phyloP scores from a whole-genome alignment of 2,888 invertebrate genomes.

The Mesorhabditis belari region DNA sequence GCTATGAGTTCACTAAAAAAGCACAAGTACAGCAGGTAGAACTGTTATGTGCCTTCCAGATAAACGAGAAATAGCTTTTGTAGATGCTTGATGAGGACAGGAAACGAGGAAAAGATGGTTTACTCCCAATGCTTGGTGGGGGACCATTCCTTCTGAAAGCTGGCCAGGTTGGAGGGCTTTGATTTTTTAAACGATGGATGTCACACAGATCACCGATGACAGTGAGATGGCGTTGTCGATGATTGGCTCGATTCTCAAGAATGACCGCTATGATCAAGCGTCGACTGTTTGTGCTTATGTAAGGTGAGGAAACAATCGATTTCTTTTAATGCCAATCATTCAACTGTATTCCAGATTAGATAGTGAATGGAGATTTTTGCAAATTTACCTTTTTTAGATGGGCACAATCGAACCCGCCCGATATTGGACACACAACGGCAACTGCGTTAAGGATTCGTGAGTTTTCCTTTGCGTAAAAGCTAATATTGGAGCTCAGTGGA shows the following conservation, averaged over 20 bases:
- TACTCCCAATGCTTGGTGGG: neutral
- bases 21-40: too few species aligned
- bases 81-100: neutral
- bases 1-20: too few species aligned
- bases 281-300: neutral
- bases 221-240: neutral
- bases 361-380: too few species aligned
- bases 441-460: neutral
- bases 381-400: too few species aligned
- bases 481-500: neutral
- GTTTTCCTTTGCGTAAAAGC: neutral
- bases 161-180: too few species aligned
- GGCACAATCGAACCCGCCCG: neutral
- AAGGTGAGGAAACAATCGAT: neutral
- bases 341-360: too few species aligned
- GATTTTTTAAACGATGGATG: too few species aligned
- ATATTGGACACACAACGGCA: neutral
- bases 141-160: too few species aligned
- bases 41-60: too few species aligned
- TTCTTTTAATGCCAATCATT: neutral
- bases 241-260: neutral
- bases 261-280: neutral
- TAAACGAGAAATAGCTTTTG: too few species aligned
- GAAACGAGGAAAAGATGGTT: neutral
- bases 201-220: neutral